Percentiles rank a stretch among this genome's conserved stretches.
These are phyloP conservation scores for Sebastes kiyomatsui DNA, from an alignment of 2,797 vertebrate genomes.

Conservation along the genomic window DNA sequence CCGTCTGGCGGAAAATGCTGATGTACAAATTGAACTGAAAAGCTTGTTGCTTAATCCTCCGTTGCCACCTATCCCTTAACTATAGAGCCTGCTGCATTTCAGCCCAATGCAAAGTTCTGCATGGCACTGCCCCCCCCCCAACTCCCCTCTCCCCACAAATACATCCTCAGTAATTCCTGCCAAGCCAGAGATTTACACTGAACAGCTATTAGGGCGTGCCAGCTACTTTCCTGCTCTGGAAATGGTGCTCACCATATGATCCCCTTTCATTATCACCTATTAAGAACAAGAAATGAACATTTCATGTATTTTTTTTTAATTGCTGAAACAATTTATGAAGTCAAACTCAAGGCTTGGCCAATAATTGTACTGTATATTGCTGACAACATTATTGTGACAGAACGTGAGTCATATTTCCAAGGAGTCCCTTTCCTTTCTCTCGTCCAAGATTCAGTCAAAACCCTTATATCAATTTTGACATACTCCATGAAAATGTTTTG, in stretches of 20 bases:
- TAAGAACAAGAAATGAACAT: not conserved
- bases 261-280: slow-evolving; percentile 14
- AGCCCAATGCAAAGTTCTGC: slow-evolving; percentile 74
- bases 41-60: slow-evolving; percentile 84
- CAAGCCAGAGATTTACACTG: slow-evolving; percentile 77
- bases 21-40: slow-evolving; percentile 88
- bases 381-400: slow-evolving; percentile 43
- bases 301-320: slow-evolving; percentile 20
- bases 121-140: slow-evolving; percentile 16
- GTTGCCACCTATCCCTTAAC: slow-evolving; percentile 81
- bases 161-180: slow-evolving; percentile 79
- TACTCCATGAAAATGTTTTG: slow-evolving; percentile 64
- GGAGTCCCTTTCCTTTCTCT: slow-evolving; percentile 46
- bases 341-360: slow-evolving; percentile 33
- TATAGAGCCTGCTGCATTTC: slow-evolving; percentile 65
- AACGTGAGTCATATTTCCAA: slow-evolving; percentile 62
- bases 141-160: slow-evolving; percentile 14
- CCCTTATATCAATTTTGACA: slow-evolving; percentile 59
- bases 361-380: slow-evolving; percentile 25
- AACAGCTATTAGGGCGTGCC: slow-evolving; percentile 75
- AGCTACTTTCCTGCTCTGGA: slow-evolving; percentile 57
- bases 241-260: slow-evolving; percentile 47
- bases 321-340: slow-evolving; percentile 33
- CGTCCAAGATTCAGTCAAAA: slow-evolving; percentile 71
- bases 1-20: slow-evolving; percentile 78